Conservation (phyloP, 2,888 invertebrate genomes). For the Folsomia manolachei region DNA sequence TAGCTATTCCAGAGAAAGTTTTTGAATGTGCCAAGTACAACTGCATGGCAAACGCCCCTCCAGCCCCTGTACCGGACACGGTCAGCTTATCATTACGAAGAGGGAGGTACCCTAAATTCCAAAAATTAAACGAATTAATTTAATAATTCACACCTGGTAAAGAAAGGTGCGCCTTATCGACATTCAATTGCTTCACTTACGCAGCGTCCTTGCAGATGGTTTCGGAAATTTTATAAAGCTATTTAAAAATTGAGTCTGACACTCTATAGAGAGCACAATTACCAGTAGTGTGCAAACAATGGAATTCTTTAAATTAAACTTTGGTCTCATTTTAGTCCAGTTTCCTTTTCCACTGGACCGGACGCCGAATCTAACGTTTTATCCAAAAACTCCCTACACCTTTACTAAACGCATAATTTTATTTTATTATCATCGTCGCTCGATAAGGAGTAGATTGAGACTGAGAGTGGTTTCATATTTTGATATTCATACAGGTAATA, state of each 20-base stretch:
- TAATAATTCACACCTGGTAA: not conserved
- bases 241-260: conserved; percentile 25
- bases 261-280: not conserved
- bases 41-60: conserved; percentile 45
- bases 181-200: conserved; percentile 17
- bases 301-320: no score
- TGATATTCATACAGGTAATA: no score
- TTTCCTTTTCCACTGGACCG: no score
- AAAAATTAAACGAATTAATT: not conserved
- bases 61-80: conserved; percentile 41
- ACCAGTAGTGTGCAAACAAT: not conserved
- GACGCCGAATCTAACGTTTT: no score
- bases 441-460: not conserved
- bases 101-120: conserved; percentile 29
- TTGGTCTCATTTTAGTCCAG: not conserved
- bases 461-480: not conserved
- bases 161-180: no score
- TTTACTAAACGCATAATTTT: not conserved
- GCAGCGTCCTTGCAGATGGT: conserved; percentile 28
- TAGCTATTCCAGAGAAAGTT: conserved; percentile 43
- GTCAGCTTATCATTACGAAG: conserved; percentile 39
- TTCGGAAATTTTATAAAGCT: conserved; percentile 28
- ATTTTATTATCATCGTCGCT: not conserved
- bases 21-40: conserved; percentile 45
- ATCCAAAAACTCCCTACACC: not conserved